A percentile compares a stretch with the other conserved stretches of the same genome.
Conservation (phyloP, 2,797 vertebrate genomes). For the Xenentodon cancila region DNA sequence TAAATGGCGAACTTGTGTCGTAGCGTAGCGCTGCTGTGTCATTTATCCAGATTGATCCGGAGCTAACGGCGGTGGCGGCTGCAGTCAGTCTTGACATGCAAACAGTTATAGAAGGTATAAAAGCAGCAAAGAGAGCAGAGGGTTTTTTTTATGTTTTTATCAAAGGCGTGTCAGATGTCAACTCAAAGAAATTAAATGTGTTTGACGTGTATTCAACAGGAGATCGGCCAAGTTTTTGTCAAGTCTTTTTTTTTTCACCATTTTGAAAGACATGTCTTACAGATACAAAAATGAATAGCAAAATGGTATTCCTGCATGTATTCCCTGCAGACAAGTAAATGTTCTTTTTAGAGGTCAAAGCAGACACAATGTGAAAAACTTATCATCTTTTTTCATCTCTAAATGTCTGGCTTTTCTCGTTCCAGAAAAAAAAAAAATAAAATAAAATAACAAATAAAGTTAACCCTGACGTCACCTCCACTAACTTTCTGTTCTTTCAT, state of each 20-base stretch:
- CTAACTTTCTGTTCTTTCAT: neutral
- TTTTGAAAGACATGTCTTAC: slow-evolving; percentile 4
- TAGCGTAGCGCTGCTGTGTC: too few species aligned
- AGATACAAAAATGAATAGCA: slow-evolving; percentile 12
- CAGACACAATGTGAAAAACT: neutral
- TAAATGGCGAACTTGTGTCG: too few species aligned
- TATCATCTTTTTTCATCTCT: slow-evolving; percentile 2
- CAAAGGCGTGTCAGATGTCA: slow-evolving; percentile 8
- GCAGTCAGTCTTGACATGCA: too few species aligned
- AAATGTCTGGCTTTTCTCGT: slow-evolving; percentile 1
- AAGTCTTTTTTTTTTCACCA: slow-evolving; percentile 12
- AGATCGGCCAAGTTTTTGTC: slow-evolving; percentile 4
- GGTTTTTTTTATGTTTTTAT: neutral
- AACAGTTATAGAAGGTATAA: too few species aligned
- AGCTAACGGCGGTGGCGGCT: too few species aligned
- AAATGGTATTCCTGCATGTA: slow-evolving; percentile 8
- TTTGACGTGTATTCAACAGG: slow-evolving; percentile 5
- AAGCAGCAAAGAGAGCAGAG: too few species aligned
- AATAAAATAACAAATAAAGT: too few species aligned
- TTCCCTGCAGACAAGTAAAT: slow-evolving; percentile 6
- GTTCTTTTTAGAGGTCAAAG: slow-evolving; percentile 16
- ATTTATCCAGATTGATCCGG: too few species aligned
- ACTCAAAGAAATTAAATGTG: slow-evolving; percentile 9
- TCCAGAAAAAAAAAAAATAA: neutral
- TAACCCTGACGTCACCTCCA: slow-evolving; percentile 2